Base-by-base conservation (phyloP, 37 sponge, comb jelly and placozoan genomes). In the Chondrosia reniformis region DNA sequence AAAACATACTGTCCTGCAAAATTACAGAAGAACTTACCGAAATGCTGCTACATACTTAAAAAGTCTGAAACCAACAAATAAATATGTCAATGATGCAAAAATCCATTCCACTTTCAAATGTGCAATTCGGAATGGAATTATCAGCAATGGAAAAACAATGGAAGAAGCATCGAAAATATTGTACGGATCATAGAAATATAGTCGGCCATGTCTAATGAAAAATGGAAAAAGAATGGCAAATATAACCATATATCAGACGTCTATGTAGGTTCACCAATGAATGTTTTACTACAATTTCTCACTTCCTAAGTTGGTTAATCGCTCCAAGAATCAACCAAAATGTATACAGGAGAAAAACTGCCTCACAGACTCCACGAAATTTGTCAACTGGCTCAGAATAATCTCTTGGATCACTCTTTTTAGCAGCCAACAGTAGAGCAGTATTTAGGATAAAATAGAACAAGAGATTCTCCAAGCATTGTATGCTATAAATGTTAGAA, bases 41-140 rank as follows among this genome's bases (percentile, higher is more conserved):
- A 77, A 52, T 33, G 59, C 77, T 32, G 62, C 33, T 27, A 58
- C 59, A 33, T 57, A 77, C n/a, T 77, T 57, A 41, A 77, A 57
- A 25, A 55, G 36, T 17, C 37, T 54, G 27, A 77, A 39, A n/a
- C 59, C 59, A 33, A 57, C 59, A 77, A 55, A 77, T 36, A 77
- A 41, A 56, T 34, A 77, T 28, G 59, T 42, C 3, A 77, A 27
- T 2, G 77, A 5, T n/a, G 77, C 59, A 57, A 77, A 77, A 9
- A 77, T 41, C 77, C 77, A 77, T 41, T 77, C 62, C 19, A 57
- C 77, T 13, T 55, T 12, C n/a, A 77, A 32, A 41, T 77, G 13
- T 21, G 38, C 27, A 22, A 56, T 33, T 36, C 77, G 54, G 39
- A 77, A 77, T 34, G 77, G 77, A 77, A 77, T 77, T 9, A 77